A percentile compares a stretch with the other conserved stretches of the same genome.
These are phyloP conservation scores for Cecidostiba fungosa DNA, from an alignment of 2,888 invertebrate genomes.

Conservation along the genomic window DNA sequence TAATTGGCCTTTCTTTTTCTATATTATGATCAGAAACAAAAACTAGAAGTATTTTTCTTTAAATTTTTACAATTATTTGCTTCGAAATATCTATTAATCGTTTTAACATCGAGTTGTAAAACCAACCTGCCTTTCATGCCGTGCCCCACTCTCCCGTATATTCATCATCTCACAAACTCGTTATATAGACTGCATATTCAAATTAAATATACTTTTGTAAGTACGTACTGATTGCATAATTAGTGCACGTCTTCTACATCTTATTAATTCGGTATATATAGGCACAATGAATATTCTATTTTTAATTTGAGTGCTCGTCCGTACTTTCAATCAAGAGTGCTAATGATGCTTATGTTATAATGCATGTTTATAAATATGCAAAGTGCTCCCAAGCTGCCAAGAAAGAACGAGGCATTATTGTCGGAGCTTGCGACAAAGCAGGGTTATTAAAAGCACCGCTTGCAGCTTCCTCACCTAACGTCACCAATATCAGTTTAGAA, in stretches of 20 bases:
- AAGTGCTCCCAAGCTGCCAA: slow-evolving; percentile 42
- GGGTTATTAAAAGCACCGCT: slow-evolving; percentile 42
- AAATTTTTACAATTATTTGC: no score
- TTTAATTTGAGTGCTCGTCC: neutral
- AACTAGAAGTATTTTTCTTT: no score
- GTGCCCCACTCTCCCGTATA: no score
- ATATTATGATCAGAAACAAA: no score
- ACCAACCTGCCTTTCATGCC: no score
- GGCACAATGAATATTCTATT: neutral
- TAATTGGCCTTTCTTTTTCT: no score
- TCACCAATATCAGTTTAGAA: neutral
- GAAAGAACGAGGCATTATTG: slow-evolving; percentile 37
- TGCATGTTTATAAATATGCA: slow-evolving; percentile 49
- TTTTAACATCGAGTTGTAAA: no score
- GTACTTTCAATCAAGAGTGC: neutral
- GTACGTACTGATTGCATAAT: neutral
- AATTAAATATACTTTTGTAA: no score
- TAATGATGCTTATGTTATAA: slow-evolving; percentile 45
- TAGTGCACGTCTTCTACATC: neutral
- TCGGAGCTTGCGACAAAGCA: slow-evolving; percentile 20
- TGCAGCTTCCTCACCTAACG: neutral
- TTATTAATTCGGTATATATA: neutral
- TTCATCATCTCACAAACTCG: no score
- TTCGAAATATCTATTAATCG: no score
- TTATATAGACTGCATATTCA: no score